phyloP scores from a whole-genome alignment of 2,113 vertebrate species.

The Ailurus styani region DNA sequence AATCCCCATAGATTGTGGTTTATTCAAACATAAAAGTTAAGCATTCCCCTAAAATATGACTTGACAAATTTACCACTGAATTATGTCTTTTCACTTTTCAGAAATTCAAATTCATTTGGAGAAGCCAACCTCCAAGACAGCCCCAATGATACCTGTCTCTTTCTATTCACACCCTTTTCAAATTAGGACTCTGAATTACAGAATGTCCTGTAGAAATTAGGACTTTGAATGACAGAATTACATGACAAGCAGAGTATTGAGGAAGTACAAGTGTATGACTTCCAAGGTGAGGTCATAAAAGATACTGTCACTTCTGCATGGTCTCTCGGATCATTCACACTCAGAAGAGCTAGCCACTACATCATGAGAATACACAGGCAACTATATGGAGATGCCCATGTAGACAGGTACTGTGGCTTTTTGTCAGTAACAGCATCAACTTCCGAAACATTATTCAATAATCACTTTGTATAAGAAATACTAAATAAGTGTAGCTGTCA shows the following conservation, averaged over 20 bases:
- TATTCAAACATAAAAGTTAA: slow-evolving; percentile 28
- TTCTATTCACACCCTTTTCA: not conserved
- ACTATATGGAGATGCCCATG: not conserved
- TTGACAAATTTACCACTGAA: not conserved
- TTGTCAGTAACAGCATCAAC: not conserved
- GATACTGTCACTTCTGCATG: not conserved
- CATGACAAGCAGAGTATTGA: not conserved
- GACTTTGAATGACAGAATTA: not conserved
- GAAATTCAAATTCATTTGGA: slow-evolving; percentile 8
- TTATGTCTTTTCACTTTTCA: slow-evolving; percentile 29
- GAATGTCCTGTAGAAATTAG: no score
- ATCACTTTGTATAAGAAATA: not conserved
- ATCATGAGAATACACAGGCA: not conserved
- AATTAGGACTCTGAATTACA: not conserved
- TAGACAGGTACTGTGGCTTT: not conserved
- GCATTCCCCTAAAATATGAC: not conserved
- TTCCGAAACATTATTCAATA: not conserved
- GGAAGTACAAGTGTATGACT: not conserved
- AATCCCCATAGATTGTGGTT: not conserved
- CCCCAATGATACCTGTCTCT: not conserved
- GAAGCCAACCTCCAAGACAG: not conserved
- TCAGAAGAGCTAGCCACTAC: not conserved
- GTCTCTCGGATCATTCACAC: not conserved
- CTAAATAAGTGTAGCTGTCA: not conserved
- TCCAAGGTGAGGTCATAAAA: not conserved